These are phyloP conservation scores for Vidua chalybeata DNA, from an alignment of 2,113 vertebrate genomes.

Conservation along the genomic window DNA sequence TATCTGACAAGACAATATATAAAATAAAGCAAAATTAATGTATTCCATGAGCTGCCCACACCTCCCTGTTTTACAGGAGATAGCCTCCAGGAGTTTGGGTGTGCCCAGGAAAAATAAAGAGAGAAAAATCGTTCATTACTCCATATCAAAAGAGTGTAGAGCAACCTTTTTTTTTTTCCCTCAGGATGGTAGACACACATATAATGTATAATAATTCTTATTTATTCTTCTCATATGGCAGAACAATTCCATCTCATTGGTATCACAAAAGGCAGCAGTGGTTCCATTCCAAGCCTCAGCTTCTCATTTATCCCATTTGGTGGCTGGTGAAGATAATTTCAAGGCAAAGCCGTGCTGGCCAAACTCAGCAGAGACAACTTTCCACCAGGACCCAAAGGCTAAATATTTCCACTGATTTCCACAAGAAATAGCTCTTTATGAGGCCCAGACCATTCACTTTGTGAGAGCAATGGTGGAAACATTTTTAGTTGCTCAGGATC, in stretches of 20 bases:
- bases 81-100: conserved; percentile 16
- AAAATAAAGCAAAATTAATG: not conserved
- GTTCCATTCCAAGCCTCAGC: not conserved
- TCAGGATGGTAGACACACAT: not conserved
- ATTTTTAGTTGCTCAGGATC: not conserved
- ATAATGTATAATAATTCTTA: not conserved
- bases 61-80: conserved; percentile 9
- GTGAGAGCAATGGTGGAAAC: conserved; percentile 15
- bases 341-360: not conserved
- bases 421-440: conserved; percentile 36
- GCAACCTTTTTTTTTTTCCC: not conserved
- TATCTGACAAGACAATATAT: not conserved
- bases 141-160: not conserved
- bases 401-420: conserved; percentile 27
- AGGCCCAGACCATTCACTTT: not conserved
- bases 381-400: not conserved
- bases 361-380: conserved; percentile 16
- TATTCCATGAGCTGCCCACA: not conserved
- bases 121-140: not conserved
- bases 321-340: not conserved
- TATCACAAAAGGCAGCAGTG: conserved; percentile 9
- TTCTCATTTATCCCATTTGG: not conserved
- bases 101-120: not conserved
- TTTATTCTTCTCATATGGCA: not conserved
- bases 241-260: not conserved